Base-by-base conservation (phyloP, 35 echinoderm and acorn worm genomes). In the Ophioderma brevispina region DNA sequence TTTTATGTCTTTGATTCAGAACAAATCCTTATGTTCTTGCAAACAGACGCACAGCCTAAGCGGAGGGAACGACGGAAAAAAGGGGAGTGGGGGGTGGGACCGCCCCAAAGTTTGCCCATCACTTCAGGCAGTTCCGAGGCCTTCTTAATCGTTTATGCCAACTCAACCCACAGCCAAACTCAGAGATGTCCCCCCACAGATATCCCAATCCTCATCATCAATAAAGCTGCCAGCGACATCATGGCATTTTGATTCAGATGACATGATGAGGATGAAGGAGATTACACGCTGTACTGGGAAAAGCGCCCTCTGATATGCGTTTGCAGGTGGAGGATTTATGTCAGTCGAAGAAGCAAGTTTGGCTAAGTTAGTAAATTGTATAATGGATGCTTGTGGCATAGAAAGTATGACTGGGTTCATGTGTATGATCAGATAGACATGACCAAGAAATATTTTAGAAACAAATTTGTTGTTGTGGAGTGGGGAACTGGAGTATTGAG, bases 181-280 rank as follows among this genome's bases (percentile, higher is more conserved):
- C 59, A 25, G 59, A 70, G 4, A 70, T 70, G 59, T 70, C 84
- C 18, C n/a, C 92, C 88, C 17, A 37, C 87, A 0, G 55, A 89
- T 37, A 56, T 90, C 81, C 78, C 81, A n/a, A n/a, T n/a, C n/a
- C n/a, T n/a, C 0, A 81, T 77, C 37, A 80, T 96, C 80, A 96
- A 92, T 84, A 77, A 77, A 86, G n/a, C 84, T 83, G 40, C 97
- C 46, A 94, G 82, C 75, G 91, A 95, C 13, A 99, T 99, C 85
- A 99, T 99, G 93, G 93, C 97, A 3, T 99, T n/a, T 99, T 75
- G 97, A 99, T 63, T 91, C 97, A 4, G 97, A 99, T 37, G 97
- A 99, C 37, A 95, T 90, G 19, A 94, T 95, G 31, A 91, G 93
- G 14, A 84, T 91, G 13, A 92, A 87, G 31, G 96, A 98, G 32